phyloP scores from a whole-genome alignment of 2,797 vertebrate species.

The Bothrops alternatus region DNA sequence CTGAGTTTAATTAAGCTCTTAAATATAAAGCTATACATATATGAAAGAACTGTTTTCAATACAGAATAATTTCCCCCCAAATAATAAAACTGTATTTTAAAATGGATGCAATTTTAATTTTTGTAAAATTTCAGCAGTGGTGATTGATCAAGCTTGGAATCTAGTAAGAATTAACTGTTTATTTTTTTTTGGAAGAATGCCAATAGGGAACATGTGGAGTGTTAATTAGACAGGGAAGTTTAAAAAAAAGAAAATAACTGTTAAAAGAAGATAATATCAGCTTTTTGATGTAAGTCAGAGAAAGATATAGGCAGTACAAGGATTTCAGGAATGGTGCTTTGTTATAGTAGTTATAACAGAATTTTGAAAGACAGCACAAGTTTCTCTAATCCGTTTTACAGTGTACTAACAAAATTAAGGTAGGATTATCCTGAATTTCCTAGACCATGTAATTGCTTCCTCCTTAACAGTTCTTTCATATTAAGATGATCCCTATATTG shows the following conservation, averaged over 20 bases:
- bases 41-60: background rate
- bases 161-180: background rate
- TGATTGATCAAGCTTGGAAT: background rate
- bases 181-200: background rate
- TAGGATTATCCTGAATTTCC: background rate
- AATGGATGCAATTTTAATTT: background rate
- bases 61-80: background rate
- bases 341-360: background rate
- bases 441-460: background rate
- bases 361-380: background rate
- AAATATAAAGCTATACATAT: background rate
- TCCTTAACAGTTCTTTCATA: background rate
- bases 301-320: background rate
- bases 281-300: background rate
- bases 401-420: background rate
- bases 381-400: background rate
- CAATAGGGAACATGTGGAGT: background rate
- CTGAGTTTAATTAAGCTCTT: background rate
- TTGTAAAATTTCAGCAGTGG: background rate
- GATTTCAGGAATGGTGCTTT: background rate
- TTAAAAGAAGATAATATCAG: background rate
- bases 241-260: no score
- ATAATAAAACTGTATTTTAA: background rate
- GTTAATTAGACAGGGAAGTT: background rate
- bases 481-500: background rate